phyloP scores from a whole-genome alignment of 2,113 vertebrate genomes.

The Pitta sordida region DNA sequence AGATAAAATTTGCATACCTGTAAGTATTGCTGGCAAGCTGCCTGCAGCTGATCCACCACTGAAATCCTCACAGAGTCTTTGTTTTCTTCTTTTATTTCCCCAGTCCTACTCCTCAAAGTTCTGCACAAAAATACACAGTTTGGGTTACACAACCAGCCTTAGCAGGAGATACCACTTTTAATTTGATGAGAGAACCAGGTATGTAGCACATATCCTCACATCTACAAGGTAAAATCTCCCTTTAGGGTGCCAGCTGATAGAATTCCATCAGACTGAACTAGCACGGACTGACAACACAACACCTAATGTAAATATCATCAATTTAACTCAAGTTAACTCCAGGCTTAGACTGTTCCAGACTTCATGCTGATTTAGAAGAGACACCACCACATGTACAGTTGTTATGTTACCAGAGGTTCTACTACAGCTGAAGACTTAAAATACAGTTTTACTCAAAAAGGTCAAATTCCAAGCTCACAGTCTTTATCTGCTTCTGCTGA shows the following conservation, averaged over 20 bases:
- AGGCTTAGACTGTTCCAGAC: not conserved
- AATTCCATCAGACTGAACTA: not conserved
- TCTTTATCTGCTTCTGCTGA: not conserved
- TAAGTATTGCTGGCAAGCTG: conserved; percentile 64
- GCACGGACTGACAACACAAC: not conserved
- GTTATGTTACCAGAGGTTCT: not conserved
- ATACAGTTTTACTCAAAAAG: not conserved
- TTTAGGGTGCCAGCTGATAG: not conserved
- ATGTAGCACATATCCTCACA: not conserved
- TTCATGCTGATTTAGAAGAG: not conserved
- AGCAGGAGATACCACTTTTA: not conserved
- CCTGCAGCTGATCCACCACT: conserved; percentile 30
- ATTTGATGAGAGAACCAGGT: not conserved
- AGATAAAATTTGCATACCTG: conserved; percentile 60
- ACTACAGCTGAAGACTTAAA: not conserved
- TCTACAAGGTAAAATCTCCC: not conserved
- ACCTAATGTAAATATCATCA: not conserved
- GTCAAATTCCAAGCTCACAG: not conserved
- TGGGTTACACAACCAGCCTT: not conserved
- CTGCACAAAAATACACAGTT: conserved; percentile 20
- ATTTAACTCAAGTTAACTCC: not conserved
- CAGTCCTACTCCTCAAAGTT: not conserved
- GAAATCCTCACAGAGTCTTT: not conserved
- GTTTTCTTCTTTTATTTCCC: conserved; percentile 36
- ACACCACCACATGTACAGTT: not conserved